Conservation (phyloP, 2,888 invertebrate species). For the Pyrrhosoma nymphula region DNA sequence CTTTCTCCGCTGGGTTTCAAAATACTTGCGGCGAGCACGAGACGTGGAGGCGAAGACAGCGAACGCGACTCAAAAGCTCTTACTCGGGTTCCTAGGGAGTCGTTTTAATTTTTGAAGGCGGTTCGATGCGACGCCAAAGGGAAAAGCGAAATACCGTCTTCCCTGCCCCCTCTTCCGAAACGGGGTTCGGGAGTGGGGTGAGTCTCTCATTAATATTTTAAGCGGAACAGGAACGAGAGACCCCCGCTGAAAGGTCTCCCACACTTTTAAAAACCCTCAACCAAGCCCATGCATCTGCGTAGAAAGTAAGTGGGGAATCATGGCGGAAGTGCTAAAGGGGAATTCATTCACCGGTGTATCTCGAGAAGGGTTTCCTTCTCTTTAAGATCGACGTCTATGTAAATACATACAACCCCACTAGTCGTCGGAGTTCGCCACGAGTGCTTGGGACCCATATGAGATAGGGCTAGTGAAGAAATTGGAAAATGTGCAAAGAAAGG, state of each 20-base stretch:
- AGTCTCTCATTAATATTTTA: not conserved
- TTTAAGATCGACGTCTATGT: too few species aligned
- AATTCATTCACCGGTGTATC: not conserved
- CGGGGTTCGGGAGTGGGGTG: not conserved
- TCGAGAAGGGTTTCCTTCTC: not conserved
- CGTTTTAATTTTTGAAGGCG: not conserved
- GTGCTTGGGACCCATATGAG: too few species aligned
- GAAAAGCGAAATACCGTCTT: not conserved
- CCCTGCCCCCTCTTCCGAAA: not conserved
- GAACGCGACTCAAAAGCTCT: not conserved
- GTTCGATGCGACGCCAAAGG: not conserved
- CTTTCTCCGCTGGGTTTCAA: too few species aligned
- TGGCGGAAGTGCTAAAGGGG: not conserved
- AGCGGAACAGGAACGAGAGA: not conserved
- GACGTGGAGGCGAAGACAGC: not conserved
- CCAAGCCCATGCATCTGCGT: not conserved
- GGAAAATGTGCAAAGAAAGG: too few species aligned
- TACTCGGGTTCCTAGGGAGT: not conserved
- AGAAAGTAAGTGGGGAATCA: not conserved
- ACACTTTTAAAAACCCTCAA: not conserved
- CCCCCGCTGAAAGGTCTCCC: not conserved
- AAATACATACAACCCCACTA: too few species aligned
- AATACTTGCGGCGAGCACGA: too few species aligned
- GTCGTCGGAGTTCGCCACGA: too few species aligned
- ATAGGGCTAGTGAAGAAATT: too few species aligned